Evolutionary conservation across 2,888 invertebrate genomes (phyloP).

Genomic region (Odontocerum albicorne): DNA sequence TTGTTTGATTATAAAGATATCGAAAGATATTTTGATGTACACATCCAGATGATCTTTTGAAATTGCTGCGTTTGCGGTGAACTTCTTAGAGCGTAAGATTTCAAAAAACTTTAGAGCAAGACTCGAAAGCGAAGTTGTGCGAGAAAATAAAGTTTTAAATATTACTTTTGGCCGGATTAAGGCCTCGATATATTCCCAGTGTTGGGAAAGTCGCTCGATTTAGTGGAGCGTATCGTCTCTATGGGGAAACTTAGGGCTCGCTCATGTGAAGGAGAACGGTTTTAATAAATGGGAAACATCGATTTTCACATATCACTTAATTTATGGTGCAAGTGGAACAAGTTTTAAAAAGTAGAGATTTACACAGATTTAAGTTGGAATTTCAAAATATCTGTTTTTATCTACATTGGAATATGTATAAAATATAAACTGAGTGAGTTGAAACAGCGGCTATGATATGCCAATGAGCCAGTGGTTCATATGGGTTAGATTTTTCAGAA

Average conservation of each 20-base stretch:
- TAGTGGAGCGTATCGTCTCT: constrained; percentile 18
- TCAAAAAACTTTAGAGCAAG: constrained; percentile 19
- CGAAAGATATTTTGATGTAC: no score
- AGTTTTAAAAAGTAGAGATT: no score
- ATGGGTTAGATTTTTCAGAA: no score
- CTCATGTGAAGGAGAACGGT: neutral
- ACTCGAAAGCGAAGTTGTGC: constrained; percentile 14
- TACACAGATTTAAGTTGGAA: no score
- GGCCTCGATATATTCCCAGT: constrained; percentile 21
- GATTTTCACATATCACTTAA: neutral
- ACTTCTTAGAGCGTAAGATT: constrained; percentile 20
- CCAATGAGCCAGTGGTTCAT: no score
- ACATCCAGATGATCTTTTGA: constrained; percentile 6
- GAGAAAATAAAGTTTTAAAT: constrained; percentile 30
- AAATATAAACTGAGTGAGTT: no score
- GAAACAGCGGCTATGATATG: no score
- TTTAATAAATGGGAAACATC: neutral
- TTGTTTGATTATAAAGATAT: no score
- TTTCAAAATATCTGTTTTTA: no score
- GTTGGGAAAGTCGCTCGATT: constrained; percentile 12
- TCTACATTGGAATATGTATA: no score
- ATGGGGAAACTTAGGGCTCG: constrained; percentile 5
- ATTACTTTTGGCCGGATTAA: constrained; percentile 29
- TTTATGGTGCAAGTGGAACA: neutral
- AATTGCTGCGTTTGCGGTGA: constrained; percentile 13